These are phyloP conservation scores for Mobula birostris DNA, from an alignment of 2,113 vertebrate genomes.

Conservation along the genomic window DNA sequence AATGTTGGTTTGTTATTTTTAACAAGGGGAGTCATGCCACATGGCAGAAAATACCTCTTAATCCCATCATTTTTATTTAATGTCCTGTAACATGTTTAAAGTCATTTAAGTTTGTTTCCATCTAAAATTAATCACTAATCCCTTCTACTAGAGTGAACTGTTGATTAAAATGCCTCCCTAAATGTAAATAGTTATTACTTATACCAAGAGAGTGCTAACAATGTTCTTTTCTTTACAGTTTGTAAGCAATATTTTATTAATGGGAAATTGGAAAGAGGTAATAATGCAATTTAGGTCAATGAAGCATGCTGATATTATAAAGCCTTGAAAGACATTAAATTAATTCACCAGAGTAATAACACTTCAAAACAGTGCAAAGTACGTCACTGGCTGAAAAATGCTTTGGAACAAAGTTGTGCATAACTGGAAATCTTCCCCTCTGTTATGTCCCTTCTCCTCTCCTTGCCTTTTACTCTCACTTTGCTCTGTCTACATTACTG, in stretches of 20 bases:
- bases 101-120: neutral
- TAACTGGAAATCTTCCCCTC: no score
- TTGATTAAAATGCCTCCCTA: neutral
- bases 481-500: no score
- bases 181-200: neutral
- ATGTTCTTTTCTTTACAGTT: neutral
- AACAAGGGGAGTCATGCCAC: neutral
- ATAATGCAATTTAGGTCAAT: neutral
- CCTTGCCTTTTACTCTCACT: neutral
- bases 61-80: neutral
- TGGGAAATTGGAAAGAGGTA: neutral
- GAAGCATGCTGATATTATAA: neutral
- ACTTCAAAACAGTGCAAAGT: neutral
- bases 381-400: neutral
- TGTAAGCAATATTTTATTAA: neutral
- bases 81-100: neutral
- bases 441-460: neutral
- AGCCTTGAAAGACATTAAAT: neutral
- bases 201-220: neutral
- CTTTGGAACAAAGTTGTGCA: no score
- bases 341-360: neutral
- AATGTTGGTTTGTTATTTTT: neutral
- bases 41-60: neutral
- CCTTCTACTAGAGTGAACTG: neutral
- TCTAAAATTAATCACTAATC: conserved; percentile 8